Evolutionary conservation across 2,113 vertebrate species (phyloP).

Genomic region (Datnioides undecimradiatus): DNA sequence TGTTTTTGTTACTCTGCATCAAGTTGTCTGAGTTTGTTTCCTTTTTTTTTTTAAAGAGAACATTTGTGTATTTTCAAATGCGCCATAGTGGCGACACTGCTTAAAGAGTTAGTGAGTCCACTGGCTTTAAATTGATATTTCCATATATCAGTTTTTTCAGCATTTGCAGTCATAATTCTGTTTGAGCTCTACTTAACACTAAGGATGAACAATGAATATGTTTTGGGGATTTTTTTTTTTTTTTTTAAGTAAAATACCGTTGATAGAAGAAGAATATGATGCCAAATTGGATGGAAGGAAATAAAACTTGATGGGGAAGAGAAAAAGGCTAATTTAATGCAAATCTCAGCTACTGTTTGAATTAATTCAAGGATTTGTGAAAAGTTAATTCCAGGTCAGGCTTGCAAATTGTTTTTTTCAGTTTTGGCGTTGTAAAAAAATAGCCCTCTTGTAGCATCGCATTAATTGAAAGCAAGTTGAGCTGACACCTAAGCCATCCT

Average conservation of each 20-base stretch:
- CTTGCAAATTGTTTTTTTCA: neutral
- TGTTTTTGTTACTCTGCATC: constrained; percentile 5
- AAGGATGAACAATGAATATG: neutral
- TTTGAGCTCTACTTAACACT: neutral
- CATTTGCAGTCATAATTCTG: neutral
- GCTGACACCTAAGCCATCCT: constrained; percentile 34
- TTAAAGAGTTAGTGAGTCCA: too few species aligned
- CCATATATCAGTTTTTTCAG: neutral
- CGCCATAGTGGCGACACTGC: neutral
- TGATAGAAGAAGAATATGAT: neutral
- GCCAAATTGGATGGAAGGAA: neutral
- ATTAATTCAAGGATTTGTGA: neutral
- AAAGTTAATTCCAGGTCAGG: constrained; percentile 19
- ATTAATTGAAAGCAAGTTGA: constrained; percentile 67
- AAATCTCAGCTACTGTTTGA: neutral
- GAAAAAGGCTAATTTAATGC: neutral
- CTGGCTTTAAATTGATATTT: neutral
- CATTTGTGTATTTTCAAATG: neutral
- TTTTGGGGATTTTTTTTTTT: neutral
- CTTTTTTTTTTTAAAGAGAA: neutral
- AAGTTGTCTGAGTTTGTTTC: neutral
- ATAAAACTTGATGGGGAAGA: neutral
- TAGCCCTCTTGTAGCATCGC: neutral
- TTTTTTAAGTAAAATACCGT: too few species aligned
- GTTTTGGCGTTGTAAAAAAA: constrained; percentile 31